Base-by-base conservation (phyloP, 1,140 invertebrate species). In the Drosophila navojoa region DNA sequence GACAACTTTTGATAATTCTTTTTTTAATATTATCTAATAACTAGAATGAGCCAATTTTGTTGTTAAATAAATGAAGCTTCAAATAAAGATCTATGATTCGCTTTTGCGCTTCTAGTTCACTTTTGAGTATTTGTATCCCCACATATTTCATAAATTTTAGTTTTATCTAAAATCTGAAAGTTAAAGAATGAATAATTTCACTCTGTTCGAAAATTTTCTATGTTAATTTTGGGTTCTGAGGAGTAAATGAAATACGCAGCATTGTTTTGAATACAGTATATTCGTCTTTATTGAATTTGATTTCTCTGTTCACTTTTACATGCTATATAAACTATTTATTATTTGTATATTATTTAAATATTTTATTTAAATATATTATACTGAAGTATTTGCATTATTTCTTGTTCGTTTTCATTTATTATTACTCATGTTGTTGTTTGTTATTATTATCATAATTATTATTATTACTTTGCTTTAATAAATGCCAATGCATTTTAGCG, bases 231-330 rank as follows among this genome's bases (percentile, higher is more conserved):
- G 5, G 5, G 27, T 27, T 27, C 1, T 27, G 27, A 4, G 9
- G 7, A 9, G 11, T 38, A 4, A 40, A 4, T 13, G 44, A 57
- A 59, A 49, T 19, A 1, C 74, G 16, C 16, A 29, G 19, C 15
- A 5, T 57, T 57, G 52, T 67, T 87, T 82, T 73, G 84, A 87
- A 87, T 87, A 87, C 82, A 87, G 84, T 87, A 87, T 85, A 87
- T 87, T 87, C 84, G 70, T 87, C 84, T 87, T 87, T 87, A 87
- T 87, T 87, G 79, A 89, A 87, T 89, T 89, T 89, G 82, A 89
- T 87, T 87, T 87, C 80, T 86, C 82, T 86, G 82, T 86, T 86
- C 82, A 82, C 78, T 86, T 81, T 86, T 86, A 86, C 79, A 86
- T 86, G 82, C 82, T 86, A 86, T 86, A 86, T 86, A 86, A 86